Percentiles rank a stretch among this genome's conserved stretches.
Evolutionary conservation across 2,888 invertebrate genomes (phyloP).

Genomic region (Nephrocerus scutellatus): DNA sequence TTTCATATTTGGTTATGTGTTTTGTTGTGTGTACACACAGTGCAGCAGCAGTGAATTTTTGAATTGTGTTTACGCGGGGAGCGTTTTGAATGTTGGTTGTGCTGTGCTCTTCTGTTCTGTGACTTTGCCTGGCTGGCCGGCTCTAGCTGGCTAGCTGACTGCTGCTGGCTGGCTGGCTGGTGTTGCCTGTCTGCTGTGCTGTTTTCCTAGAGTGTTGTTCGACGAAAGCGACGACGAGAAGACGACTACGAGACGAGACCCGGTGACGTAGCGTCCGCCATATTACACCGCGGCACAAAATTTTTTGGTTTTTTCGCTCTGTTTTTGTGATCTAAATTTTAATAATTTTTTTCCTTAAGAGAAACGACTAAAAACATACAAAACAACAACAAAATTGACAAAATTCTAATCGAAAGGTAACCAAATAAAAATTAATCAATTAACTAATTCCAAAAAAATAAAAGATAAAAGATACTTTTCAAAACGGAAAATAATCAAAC

Average conservation of each 20-base stretch:
- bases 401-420: constrained; percentile 6
- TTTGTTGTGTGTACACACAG: constrained; percentile 6
- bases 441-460: too few species aligned
- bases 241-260: constrained; percentile 34
- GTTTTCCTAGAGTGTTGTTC: constrained; percentile 39
- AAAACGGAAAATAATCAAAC: too few species aligned
- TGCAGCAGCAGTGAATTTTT: constrained; percentile 26
- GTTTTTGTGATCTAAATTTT: constrained; percentile 13
- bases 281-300: constrained; percentile 47
- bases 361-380: constrained; percentile 6
- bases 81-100: constrained; percentile 12
- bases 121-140: constrained; percentile 11
- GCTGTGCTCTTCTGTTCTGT: constrained; percentile 8
- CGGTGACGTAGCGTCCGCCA: constrained; percentile 50
- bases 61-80: constrained; percentile 20
- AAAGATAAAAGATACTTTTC: too few species aligned
- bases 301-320: constrained; percentile 22
- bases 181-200: constrained; percentile 16
- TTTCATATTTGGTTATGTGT: constrained; percentile 15
- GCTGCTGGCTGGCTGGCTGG: constrained; percentile 2
- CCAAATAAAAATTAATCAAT: too few species aligned
- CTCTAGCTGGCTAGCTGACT: constrained; percentile 13
- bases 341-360: constrained; percentile 1
- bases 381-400: constrained; percentile 8
- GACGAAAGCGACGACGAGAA: constrained; percentile 43